phyloP scores from a whole-genome alignment of 2,888 invertebrate species.

The Toxonevra muliebris region DNA sequence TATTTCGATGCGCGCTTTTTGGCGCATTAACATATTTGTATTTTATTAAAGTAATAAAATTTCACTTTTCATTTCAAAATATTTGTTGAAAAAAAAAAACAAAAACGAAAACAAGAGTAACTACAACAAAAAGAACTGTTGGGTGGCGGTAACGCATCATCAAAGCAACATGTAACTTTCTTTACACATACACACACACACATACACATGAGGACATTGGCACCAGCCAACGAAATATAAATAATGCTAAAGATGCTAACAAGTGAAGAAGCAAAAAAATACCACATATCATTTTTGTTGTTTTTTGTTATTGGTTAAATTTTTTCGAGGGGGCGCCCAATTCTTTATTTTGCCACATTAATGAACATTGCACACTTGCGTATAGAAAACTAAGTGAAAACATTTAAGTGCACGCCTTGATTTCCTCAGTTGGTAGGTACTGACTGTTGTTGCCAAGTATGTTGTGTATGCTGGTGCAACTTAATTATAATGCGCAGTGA shows the following conservation, averaged over 20 bases:
- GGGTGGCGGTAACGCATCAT: too few species aligned
- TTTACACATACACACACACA: too few species aligned
- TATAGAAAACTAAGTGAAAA: slow-evolving; percentile 23
- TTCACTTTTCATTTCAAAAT: slow-evolving; percentile 20
- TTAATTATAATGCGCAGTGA: slow-evolving; percentile 19
- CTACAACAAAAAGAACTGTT: too few species aligned
- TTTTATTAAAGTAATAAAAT: slow-evolving; percentile 8
- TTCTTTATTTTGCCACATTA: slow-evolving; percentile 4
- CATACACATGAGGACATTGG: too few species aligned
- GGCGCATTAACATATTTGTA: slow-evolving; percentile 28
- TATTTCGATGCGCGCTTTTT: slow-evolving; percentile 22
- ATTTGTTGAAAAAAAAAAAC: not conserved
- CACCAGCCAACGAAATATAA: too few species aligned
- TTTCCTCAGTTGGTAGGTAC: not conserved
- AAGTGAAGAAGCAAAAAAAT: too few species aligned
- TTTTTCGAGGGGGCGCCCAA: not conserved
- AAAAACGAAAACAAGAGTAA: not conserved
- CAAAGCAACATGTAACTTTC: too few species aligned
- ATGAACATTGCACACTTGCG: not conserved
- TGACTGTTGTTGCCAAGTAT: too few species aligned
- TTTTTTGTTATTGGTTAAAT: too few species aligned
- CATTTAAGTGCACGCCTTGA: slow-evolving; percentile 13
- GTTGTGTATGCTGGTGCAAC: slow-evolving; percentile 19
- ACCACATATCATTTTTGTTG: too few species aligned
- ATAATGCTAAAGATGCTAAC: too few species aligned